Conservation (phyloP, 2,888 invertebrate genomes). For the Athalia cordata region DNA sequence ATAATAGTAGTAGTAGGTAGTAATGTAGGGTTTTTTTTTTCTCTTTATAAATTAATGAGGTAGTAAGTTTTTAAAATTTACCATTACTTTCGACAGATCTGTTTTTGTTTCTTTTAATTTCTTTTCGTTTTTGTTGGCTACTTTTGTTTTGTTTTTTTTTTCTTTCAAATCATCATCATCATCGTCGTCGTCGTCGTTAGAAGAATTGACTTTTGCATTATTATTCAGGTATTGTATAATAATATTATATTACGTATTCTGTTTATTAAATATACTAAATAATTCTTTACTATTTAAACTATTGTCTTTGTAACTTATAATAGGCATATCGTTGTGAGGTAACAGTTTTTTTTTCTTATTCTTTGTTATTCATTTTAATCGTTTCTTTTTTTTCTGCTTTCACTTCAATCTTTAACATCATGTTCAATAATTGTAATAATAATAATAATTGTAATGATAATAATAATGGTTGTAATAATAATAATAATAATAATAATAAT, state of each 20-base stretch:
- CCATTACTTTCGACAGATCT: slow-evolving; percentile 36
- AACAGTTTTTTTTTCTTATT: slow-evolving; percentile 57
- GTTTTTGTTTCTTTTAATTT: slow-evolving; percentile 17
- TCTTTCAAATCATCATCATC: not conserved
- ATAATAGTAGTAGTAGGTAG: slow-evolving; percentile 64
- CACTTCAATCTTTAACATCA: no score
- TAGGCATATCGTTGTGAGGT: slow-evolving; percentile 70
- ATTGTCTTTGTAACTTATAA: slow-evolving; percentile 70
- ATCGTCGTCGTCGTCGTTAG: not conserved
- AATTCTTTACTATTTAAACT: slow-evolving; percentile 64
- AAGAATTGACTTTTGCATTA: not conserved
- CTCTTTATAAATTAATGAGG: slow-evolving; percentile 44
- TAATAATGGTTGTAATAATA: no score
- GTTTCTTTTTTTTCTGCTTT: no score
- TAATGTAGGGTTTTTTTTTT: slow-evolving; percentile 51
- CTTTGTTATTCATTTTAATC: slow-evolving; percentile 45
- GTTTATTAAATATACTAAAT: slow-evolving; percentile 66
- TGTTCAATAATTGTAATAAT: no score
- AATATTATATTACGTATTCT: not conserved
- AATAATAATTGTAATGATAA: no score
- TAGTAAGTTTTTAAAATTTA: slow-evolving; percentile 16
- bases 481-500: no score
- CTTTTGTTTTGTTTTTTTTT: not conserved
- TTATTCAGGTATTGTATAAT: not conserved
- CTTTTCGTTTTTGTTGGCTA: not conserved